Percentiles rank a stretch among this genome's conserved stretches.
These are phyloP conservation scores for Leucania comma DNA, from an alignment of 2,888 invertebrate genomes.

Conservation along the genomic window DNA sequence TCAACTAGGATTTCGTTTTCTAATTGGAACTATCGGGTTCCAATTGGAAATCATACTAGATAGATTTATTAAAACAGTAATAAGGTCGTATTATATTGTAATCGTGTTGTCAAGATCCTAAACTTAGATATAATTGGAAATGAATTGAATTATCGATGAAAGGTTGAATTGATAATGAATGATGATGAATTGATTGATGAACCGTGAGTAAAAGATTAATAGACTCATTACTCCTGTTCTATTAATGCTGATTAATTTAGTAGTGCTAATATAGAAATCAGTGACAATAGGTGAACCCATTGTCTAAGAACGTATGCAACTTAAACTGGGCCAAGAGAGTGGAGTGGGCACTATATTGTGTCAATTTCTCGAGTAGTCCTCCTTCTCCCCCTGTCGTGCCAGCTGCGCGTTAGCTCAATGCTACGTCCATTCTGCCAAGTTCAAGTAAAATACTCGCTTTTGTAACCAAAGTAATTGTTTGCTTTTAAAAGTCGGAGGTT, in stretches of 20 bases:
- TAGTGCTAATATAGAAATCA: slow-evolving; percentile 38
- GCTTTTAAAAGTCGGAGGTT: slow-evolving; percentile 44
- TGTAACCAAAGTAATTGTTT: slow-evolving; percentile 42
- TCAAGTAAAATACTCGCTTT: slow-evolving; percentile 55
- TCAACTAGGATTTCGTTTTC: slow-evolving; percentile 13
- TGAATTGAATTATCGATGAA: neutral
- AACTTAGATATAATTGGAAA: neutral
- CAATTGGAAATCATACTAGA: neutral
- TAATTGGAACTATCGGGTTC: slow-evolving; percentile 1
- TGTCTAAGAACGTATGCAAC: slow-evolving; percentile 40
- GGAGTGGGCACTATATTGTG: slow-evolving; percentile 55
- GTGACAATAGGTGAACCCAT: slow-evolving; percentile 19
- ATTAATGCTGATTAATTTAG: neutral
- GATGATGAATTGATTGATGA: neutral
- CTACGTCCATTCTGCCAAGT: slow-evolving; percentile 55
- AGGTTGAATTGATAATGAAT: neutral
- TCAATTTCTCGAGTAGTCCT: slow-evolving; percentile 51
- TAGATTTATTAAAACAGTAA: slow-evolving; percentile 10
- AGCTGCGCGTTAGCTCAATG: slow-evolving; percentile 55
- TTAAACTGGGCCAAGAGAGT: slow-evolving; percentile 56
- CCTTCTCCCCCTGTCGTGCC: slow-evolving; percentile 54
- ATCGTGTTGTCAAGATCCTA: neutral
- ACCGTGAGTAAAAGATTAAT: neutral
- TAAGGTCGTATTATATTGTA: neutral
- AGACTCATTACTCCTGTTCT: neutral